Percentiles rank a stretch among this genome's conserved stretches.
These are phyloP conservation scores for Paradisaea rubra DNA, from an alignment of 2,113 vertebrate species.

Conservation along the genomic window DNA sequence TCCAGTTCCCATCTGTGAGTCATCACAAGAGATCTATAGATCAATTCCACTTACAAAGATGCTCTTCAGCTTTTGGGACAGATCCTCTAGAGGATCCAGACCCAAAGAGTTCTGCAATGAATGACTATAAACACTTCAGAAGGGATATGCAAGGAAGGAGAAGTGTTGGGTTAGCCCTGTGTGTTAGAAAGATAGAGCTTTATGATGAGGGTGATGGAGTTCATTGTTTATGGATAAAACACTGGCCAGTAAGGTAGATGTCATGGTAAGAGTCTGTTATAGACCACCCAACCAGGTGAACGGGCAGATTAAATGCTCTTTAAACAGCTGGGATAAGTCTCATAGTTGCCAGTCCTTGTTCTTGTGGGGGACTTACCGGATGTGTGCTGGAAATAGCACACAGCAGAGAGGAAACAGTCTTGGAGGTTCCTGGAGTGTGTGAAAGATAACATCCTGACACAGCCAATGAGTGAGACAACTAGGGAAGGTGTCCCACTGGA, in stretches of 20 bases:
- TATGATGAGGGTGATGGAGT: not conserved
- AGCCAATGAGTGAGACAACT: not conserved
- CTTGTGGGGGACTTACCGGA: accelerated
- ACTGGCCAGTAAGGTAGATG: not conserved
- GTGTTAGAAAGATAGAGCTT: not conserved
- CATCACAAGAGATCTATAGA: not conserved
- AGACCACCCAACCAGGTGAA: not conserved
- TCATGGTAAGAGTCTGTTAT: not conserved
- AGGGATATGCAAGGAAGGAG: not conserved
- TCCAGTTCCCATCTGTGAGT: not conserved
- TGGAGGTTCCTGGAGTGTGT: not conserved
- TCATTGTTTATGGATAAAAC: not conserved
- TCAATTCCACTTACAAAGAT: not conserved
- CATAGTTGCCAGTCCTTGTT: not conserved
- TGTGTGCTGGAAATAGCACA: not conserved
- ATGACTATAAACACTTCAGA: not conserved
- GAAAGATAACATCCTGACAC: not conserved
- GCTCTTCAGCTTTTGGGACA: not conserved
- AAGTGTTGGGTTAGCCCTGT: not conserved
- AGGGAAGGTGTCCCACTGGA: not conserved
- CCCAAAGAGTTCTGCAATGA: not conserved
- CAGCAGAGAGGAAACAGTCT: not conserved
- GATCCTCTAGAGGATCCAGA: not conserved
- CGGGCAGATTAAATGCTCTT: not conserved
- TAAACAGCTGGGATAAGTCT: not conserved